These are phyloP conservation scores for Mythimna pallens DNA, from an alignment of 2,888 invertebrate species.

Conservation along the genomic window DNA sequence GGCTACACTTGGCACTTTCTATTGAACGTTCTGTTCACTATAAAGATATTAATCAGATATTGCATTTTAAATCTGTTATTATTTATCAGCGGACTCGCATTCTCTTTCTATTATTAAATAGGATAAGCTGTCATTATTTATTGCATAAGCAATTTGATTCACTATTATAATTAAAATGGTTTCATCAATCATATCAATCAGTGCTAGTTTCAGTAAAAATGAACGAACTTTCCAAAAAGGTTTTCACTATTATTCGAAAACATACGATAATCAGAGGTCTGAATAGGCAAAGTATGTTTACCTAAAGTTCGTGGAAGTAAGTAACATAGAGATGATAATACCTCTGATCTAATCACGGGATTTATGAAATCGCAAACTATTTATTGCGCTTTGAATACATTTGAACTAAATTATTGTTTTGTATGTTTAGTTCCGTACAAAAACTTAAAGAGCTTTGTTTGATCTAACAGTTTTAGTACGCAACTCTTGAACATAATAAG, in stretches of 20 bases:
- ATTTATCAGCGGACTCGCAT: conserved; percentile 18
- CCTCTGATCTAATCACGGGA: too few species aligned
- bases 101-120: conserved; percentile 35
- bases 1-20: conserved; percentile 42
- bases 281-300: too few species aligned
- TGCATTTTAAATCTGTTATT: conserved; percentile 44
- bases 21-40: conserved; percentile 32
- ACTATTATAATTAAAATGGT: conserved; percentile 7
- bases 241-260: neutral
- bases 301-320: too few species aligned
- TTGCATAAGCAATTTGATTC: conserved; percentile 22
- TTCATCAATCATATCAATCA: conserved; percentile 18
- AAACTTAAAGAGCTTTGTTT: too few species aligned
- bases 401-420: too few species aligned
- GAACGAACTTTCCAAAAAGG: neutral
- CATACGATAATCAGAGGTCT: too few species aligned
- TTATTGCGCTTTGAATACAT: too few species aligned
- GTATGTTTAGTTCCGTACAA: too few species aligned
- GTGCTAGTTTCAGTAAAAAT: neutral
- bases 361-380: too few species aligned
- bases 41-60: conserved; percentile 56
- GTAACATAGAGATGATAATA: too few species aligned
- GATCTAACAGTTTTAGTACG: too few species aligned
- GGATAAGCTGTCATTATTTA: conserved; percentile 30
- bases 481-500: too few species aligned